These are phyloP conservation scores for Podarcis muralis DNA, from an alignment of 2,113 vertebrate genomes.

Conservation along the genomic window DNA sequence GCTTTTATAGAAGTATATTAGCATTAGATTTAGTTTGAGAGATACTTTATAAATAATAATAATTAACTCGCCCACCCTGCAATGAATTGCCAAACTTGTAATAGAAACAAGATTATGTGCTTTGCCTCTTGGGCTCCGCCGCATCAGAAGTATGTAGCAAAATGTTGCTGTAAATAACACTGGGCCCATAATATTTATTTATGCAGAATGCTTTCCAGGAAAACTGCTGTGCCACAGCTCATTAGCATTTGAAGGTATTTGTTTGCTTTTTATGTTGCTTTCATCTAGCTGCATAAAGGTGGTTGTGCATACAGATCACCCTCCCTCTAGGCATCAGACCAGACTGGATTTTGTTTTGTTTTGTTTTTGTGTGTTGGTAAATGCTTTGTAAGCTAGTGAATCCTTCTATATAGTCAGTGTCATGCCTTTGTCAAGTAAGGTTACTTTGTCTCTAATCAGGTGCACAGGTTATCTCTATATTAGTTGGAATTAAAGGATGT, in stretches of 20 bases:
- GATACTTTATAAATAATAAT: not conserved
- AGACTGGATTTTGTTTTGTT: not conserved
- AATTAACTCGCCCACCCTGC: not conserved
- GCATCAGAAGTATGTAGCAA: not conserved
- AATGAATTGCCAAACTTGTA: not conserved
- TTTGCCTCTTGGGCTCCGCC: not conserved
- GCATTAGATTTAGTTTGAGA: not conserved
- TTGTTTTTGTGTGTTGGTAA: not conserved
- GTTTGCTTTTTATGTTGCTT: not conserved
- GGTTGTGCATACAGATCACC: slow-evolving; percentile 13
- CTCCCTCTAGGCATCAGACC: not conserved
- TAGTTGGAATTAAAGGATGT: not conserved
- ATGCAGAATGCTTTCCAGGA: slow-evolving; percentile 16
- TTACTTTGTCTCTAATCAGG: slow-evolving; percentile 3
- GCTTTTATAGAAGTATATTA: not conserved
- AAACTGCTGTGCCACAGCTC: not conserved
- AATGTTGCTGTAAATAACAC: not conserved
- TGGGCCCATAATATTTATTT: slow-evolving; percentile 15
- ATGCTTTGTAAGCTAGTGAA: not conserved
- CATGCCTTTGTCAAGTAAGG: not conserved
- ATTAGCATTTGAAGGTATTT: slow-evolving; percentile 18
- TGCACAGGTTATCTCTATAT: not conserved
- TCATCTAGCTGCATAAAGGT: slow-evolving; percentile 15
- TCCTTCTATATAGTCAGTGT: not conserved
- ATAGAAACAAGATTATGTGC: not conserved